These are phyloP conservation scores for Lipotes vexillifer DNA, from an alignment of 2,113 vertebrate genomes.

Conservation along the genomic window DNA sequence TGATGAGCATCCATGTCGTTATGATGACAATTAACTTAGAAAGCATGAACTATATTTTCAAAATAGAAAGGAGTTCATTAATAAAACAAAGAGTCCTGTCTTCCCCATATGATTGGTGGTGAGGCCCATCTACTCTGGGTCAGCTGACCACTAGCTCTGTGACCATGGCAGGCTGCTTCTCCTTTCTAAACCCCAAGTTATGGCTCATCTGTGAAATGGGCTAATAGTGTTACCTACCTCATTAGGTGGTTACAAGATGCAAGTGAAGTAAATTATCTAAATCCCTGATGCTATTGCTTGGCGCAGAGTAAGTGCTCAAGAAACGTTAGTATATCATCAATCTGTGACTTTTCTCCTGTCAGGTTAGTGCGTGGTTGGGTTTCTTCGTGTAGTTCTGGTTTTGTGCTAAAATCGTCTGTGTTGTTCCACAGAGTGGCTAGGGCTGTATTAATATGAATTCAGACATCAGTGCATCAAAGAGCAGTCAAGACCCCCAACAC, in stretches of 20 bases:
- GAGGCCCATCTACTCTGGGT: not conserved
- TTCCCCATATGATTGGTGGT: not conserved
- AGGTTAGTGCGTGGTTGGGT: not conserved
- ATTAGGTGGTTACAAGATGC: not conserved
- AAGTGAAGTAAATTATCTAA: not conserved
- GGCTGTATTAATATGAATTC: not conserved
- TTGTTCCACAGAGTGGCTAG: not conserved
- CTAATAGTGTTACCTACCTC: not conserved
- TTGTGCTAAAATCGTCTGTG: not conserved
- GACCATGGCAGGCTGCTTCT: not conserved
- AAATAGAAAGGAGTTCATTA: not conserved
- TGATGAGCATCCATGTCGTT: not conserved
- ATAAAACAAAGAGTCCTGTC: not conserved
- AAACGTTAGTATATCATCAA: fast-evolving
- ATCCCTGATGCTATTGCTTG: not conserved
- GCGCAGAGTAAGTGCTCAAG: not conserved
- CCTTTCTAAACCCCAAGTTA: not conserved
- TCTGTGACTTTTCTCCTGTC: not conserved
- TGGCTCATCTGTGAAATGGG: not conserved
- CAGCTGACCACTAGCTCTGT: not conserved
- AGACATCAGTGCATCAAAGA: not conserved
- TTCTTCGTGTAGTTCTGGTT: not conserved
- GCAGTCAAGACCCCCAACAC: fast-evolving
- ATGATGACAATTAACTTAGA: not conserved
- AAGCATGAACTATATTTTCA: not conserved